Percentiles rank a stretch among this genome's conserved stretches.
These are phyloP conservation scores for Sinosuthora webbiana DNA, from an alignment of 2,113 vertebrate species.

Conservation along the genomic window DNA sequence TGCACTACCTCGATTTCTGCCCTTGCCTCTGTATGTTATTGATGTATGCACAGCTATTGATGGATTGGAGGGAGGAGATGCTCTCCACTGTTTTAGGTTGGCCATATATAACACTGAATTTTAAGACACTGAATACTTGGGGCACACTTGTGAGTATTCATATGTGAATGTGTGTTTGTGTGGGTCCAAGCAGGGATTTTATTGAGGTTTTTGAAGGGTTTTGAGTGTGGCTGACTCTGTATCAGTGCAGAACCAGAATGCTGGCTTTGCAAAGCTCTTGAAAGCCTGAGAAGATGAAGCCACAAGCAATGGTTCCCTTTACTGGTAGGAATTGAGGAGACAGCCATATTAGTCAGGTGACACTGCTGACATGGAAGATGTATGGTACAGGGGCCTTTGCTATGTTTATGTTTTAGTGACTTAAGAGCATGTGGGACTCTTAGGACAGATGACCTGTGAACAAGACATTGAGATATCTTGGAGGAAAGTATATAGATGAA, in stretches of 20 bases:
- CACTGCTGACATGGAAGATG: neutral
- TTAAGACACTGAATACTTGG: neutral
- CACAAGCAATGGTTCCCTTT: neutral
- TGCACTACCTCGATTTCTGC: neutral
- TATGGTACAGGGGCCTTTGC: neutral
- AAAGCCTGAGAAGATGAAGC: neutral
- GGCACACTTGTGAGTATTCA: neutral
- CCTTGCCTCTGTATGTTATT: neutral
- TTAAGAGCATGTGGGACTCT: neutral
- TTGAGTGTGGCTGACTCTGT: neutral
- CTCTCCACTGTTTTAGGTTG: neutral
- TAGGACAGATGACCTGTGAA: neutral
- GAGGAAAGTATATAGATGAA: neutral
- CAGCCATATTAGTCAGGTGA: neutral
- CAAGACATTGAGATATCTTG: neutral
- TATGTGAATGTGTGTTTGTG: neutral
- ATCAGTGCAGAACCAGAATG: neutral
- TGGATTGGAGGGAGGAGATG: neutral
- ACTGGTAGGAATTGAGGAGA: neutral
- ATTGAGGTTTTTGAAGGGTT: neutral
- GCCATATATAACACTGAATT: neutral
- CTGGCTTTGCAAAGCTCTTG: neutral
- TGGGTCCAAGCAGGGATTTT: neutral
- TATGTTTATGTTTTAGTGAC: neutral
- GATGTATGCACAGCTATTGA: neutral